phyloP scores from a whole-genome alignment of 1,140 invertebrate genomes.

The Drosophila malerkotliana region DNA sequence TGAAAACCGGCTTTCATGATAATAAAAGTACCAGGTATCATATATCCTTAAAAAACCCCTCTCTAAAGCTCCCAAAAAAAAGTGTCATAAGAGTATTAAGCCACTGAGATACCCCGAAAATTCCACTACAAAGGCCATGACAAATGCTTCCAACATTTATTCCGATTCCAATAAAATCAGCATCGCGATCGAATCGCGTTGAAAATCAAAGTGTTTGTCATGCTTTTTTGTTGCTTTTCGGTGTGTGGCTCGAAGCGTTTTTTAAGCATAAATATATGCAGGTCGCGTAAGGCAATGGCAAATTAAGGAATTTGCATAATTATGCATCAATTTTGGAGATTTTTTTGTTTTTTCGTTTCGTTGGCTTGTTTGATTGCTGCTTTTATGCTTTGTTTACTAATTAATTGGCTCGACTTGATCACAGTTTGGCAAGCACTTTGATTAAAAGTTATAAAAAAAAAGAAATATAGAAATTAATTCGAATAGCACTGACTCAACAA shows the following conservation, averaged over 20 bases:
- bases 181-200: constrained; percentile 2
- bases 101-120: neutral
- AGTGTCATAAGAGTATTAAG: too few species aligned
- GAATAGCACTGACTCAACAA: neutral
- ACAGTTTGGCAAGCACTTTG: constrained; percentile 40
- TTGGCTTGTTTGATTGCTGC: constrained; percentile 60
- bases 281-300: constrained; percentile 50
- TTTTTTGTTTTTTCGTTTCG: neutral
- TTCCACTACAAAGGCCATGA: constrained; percentile 13
- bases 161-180: constrained; percentile 5
- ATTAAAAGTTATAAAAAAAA: constrained; percentile 15
- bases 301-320: constrained; percentile 77
- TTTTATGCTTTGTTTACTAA: constrained; percentile 78
- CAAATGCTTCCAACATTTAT: constrained; percentile 7
- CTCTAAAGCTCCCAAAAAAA: too few species aligned
- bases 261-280: constrained; percentile 64
- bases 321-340: constrained; percentile 57
- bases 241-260: constrained; percentile 12
- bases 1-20: too few species aligned
- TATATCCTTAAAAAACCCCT: too few species aligned
- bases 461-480: constrained; percentile 36
- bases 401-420: constrained; percentile 57
- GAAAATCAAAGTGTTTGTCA: constrained; percentile 37
- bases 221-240: neutral
- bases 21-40: too few species aligned